A percentile compares a stretch with the other conserved stretches of the same genome.
phyloP scores from a whole-genome alignment of 1,140 invertebrate species.

The Olivierus martensii region DNA sequence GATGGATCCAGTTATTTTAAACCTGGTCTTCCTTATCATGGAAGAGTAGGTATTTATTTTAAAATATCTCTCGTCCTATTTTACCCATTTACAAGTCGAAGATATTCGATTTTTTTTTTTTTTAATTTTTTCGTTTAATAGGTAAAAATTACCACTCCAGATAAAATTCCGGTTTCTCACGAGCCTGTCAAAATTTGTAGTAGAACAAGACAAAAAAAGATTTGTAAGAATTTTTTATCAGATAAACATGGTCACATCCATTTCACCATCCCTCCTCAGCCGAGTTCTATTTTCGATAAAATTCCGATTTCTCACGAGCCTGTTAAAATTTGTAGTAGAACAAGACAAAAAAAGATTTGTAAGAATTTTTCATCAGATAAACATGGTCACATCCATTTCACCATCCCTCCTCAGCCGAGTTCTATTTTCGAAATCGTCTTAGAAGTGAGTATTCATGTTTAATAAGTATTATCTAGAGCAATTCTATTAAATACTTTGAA shows the following conservation, averaged over 20 bases:
- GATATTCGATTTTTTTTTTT: too few species aligned
- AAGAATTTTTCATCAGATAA: background rate
- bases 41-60: conserved; percentile 37
- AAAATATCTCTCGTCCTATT: too few species aligned
- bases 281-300: background rate
- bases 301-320: too few species aligned
- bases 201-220: too few species aligned
- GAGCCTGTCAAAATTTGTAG: too few species aligned
- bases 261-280: background rate
- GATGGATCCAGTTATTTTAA: conserved; percentile 44
- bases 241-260: background rate
- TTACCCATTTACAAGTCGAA: too few species aligned
- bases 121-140: too few species aligned
- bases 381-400: background rate
- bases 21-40: conserved; percentile 45
- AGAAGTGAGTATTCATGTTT: background rate
- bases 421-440: background rate
- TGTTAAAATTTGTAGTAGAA: too few species aligned
- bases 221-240: background rate
- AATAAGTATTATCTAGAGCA: background rate
- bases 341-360: background rate
- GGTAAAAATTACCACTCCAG: too few species aligned
- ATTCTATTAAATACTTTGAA: background rate
- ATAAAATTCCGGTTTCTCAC: too few species aligned
- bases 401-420: background rate